Evolutionary conservation across 2,113 vertebrate species (phyloP), one percentile per base, ranked within the genome.

Genomic region (Elephantulus edwardii): DNA sequence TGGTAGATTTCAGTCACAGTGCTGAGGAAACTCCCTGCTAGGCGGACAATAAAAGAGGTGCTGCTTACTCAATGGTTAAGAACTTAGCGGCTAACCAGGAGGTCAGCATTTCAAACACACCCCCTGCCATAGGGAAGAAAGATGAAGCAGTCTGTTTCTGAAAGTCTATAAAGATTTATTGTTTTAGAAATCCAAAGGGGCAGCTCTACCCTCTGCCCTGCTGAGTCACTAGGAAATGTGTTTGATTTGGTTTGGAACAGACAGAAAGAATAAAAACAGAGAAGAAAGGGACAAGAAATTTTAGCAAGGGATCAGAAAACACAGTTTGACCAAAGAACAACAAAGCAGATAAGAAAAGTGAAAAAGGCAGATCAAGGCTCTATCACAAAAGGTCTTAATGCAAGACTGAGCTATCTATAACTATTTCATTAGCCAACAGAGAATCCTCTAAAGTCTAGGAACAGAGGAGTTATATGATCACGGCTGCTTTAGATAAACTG

Each of bases 21-120:
- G 78, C 40, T 82, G 52, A 75, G 48, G 22, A 83, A 78, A 85
- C 17, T 88, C 13, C 58, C n/a, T 90, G n/a, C 35, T 79, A 70
- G 44, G 22, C 28, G 64, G 26, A 68, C 3, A 81, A 13, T 13
- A 33, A 33, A 33, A 30, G 60, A 64, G n/a, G 28, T 30, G 10
- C 60, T n/a, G 30, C 28, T 33, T 28, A 12, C 30, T 10, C 60
- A 64, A 30, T 11, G 30, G 60, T 33, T 64, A 64, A 64, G 60
- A 3, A n/a, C 30, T n/a, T n/a, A 8, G 28, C n/a, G n/a, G n/a
- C 60, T 64, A 64, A 33, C 60, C 30, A 33, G 13, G n/a, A 64
- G 30, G 30, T 33, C 10, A 14, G 60, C 30, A 13, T 28, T 64
- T 33, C 16, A 24, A 64, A 64, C 10, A 9, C 28, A 33, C 30